phyloP scores from a whole-genome alignment of 2,888 invertebrate species.

The Ischnura elegans region DNA sequence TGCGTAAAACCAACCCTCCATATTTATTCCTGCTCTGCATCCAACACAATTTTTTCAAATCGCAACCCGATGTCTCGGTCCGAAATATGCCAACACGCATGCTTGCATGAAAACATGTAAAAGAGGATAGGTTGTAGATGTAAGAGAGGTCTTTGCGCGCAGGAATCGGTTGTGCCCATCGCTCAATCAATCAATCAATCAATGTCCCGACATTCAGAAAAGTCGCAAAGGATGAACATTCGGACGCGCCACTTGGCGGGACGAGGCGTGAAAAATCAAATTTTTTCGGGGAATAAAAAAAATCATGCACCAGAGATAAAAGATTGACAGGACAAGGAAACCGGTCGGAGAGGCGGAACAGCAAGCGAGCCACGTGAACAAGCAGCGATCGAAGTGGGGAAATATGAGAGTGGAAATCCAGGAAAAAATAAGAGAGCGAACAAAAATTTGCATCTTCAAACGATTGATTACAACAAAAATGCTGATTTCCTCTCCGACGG shows the following conservation, averaged over 20 bases:
- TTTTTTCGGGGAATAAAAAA: background rate
- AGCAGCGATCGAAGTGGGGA: no score
- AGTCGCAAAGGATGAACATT: background rate
- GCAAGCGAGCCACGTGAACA: no score
- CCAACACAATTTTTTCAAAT: no score
- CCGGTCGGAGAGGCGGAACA: background rate
- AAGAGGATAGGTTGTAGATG: no score
- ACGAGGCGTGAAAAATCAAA: constrained; percentile 15
- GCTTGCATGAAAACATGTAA: background rate
- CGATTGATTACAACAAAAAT: no score
- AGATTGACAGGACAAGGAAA: background rate
- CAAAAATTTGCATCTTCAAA: no score
- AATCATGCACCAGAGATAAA: background rate
- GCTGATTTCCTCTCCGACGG: no score
- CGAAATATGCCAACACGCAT: background rate
- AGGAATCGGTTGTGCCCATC: background rate
- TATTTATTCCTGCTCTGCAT: no score
- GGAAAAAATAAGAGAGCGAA: no score
- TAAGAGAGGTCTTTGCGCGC: background rate
- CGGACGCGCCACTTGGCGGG: background rate
- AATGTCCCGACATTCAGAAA: background rate
- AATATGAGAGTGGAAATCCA: no score
- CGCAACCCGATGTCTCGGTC: background rate
- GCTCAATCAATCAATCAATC: constrained; percentile 14
- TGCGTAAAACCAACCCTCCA: no score